These are phyloP conservation scores for Heliocidaris tuberculata DNA, from an alignment of 35 echinoderm and acorn worm species.

Conservation along the genomic window DNA sequence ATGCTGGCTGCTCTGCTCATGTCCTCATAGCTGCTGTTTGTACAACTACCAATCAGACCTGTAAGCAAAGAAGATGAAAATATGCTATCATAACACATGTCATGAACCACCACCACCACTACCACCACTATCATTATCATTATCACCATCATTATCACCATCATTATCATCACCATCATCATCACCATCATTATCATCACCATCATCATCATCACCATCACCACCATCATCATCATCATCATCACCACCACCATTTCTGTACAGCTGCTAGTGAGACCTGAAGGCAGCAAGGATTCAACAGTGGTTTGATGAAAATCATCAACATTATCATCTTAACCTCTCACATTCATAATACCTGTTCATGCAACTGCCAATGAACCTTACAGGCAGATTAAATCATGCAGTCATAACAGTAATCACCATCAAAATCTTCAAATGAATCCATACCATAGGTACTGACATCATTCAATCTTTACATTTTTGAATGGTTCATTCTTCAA, in stretches of 20 bases:
- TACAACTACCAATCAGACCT: conserved; percentile 99
- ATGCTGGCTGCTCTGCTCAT: conserved; percentile 95
- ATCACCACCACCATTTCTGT: neutral
- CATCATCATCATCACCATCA: neutral
- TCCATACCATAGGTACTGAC: too few relatives aligned
- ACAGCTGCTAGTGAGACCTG: too few relatives aligned
- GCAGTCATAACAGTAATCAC: too few relatives aligned
- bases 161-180: neutral
- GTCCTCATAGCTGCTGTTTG: conserved; percentile 98
- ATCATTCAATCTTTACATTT: too few relatives aligned
- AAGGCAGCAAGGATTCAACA: too few relatives aligned
- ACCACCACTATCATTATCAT: conserved; percentile 19
- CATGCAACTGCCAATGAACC: too few relatives aligned
- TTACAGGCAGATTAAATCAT: too few relatives aligned
- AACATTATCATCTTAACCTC: neutral
- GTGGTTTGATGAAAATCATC: neutral
- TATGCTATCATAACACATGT: too few relatives aligned
- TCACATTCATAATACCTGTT: neutral
- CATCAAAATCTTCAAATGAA: too few relatives aligned
- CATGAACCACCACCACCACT: neutral
- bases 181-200: neutral
- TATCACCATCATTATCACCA: neutral
- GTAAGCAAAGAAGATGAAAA: conserved; percentile 20
- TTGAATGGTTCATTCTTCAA: too few relatives aligned
- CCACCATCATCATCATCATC: neutral